Evolutionary conservation across 2,888 invertebrate species (phyloP).

Genomic region (Acronicta aceris): DNA sequence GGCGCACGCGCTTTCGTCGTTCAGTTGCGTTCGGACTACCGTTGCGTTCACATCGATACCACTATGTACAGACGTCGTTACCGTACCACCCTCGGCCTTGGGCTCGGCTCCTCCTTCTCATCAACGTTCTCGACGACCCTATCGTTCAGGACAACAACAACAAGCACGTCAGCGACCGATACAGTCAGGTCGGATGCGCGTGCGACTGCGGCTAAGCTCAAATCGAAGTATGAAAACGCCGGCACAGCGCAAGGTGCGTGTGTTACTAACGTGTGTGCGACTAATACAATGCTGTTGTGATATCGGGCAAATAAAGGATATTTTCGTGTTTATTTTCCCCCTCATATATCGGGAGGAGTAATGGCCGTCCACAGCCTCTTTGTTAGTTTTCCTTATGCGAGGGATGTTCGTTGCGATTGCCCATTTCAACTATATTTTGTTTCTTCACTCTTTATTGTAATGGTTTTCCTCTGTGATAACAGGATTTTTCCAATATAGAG

Average conservation of each 20-base stretch:
- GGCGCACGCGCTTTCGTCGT: slow-evolving; percentile 74
- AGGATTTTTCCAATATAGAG: slow-evolving; percentile 20
- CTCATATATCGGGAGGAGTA: slow-evolving; percentile 22
- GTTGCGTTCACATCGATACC: slow-evolving; percentile 64
- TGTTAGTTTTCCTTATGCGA: slow-evolving; percentile 54
- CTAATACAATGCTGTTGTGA: slow-evolving; percentile 37
- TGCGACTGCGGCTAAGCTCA: slow-evolving; percentile 85
- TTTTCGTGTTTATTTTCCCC: slow-evolving; percentile 39
- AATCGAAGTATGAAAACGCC: slow-evolving; percentile 85
- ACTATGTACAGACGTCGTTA: slow-evolving; percentile 85
- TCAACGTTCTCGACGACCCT: slow-evolving; percentile 79
- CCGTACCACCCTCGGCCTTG: slow-evolving; percentile 84
- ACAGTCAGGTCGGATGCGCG: slow-evolving; percentile 83
- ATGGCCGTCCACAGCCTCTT: slow-evolving; percentile 33
- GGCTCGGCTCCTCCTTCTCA: slow-evolving; percentile 82
- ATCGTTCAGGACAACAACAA: slow-evolving; percentile 79
- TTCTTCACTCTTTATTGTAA: slow-evolving; percentile 44
- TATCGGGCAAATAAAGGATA: slow-evolving; percentile 23
- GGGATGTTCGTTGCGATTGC: slow-evolving; percentile 51
- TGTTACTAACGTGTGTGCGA: slow-evolving; percentile 56
- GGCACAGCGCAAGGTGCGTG: slow-evolving; percentile 86
- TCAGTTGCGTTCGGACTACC: slow-evolving; percentile 76
- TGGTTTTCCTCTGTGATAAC: slow-evolving; percentile 44
- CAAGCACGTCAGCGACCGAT: slow-evolving; percentile 68
- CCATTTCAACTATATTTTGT: slow-evolving; percentile 37